Percentiles rank a stretch among this genome's conserved stretches.
These are phyloP conservation scores for Arctopsyche grandis DNA, from an alignment of 1,140 invertebrate species.

Conservation along the genomic window DNA sequence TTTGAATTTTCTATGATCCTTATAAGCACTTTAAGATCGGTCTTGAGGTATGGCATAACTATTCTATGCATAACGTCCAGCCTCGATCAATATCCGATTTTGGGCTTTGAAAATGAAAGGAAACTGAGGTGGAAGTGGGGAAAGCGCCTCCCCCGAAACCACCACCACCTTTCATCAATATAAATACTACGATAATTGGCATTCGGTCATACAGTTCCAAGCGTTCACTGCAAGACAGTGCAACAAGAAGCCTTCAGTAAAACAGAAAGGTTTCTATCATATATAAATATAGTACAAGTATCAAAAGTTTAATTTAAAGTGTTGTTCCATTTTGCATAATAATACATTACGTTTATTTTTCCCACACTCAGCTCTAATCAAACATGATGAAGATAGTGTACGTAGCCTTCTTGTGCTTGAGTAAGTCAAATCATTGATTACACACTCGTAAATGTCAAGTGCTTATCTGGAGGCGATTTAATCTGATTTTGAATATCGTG, in stretches of 20 bases:
- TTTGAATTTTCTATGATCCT: no score
- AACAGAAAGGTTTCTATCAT: background rate
- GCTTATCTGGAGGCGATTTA: background rate
- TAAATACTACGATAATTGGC: background rate
- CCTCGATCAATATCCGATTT: no score
- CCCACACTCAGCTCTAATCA: background rate
- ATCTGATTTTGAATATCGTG: background rate
- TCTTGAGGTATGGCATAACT: no score
- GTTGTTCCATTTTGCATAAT: background rate
- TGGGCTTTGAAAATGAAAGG: background rate
- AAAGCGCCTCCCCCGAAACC: background rate
- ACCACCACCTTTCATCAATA: background rate
- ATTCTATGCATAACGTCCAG: no score
- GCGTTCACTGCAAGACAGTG: background rate
- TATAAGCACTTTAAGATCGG: no score
- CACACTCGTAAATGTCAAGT: background rate
- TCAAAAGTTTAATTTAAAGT: background rate
- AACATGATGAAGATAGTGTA: constrained; percentile 49
- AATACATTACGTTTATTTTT: background rate
- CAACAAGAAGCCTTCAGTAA: background rate
- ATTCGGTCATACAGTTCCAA: background rate
- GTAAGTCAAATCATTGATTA: constrained; percentile 41
- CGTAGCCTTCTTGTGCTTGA: constrained; percentile 46
- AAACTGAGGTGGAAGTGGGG: background rate
- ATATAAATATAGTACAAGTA: background rate